A percentile compares a stretch with the other conserved stretches of the same genome.
Evolutionary conservation across 2,888 invertebrate genomes (phyloP).

Genomic region (Julus scanicus): DNA sequence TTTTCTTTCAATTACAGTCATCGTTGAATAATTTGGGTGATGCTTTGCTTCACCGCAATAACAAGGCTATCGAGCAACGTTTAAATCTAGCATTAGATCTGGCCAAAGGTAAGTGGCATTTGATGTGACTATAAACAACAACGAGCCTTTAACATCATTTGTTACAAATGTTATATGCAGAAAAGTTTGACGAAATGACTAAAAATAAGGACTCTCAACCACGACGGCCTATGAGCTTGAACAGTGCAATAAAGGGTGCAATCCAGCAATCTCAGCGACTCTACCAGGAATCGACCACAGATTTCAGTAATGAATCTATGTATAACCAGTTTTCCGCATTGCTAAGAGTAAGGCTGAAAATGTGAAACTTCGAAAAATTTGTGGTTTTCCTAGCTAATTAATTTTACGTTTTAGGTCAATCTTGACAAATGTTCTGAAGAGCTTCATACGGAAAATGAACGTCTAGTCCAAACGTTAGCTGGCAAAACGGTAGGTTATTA

Average conservation of each 20-base stretch:
- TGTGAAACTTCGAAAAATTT: too few species aligned
- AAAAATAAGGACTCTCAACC: conserved; percentile 10
- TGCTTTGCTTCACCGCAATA: conserved; percentile 31
- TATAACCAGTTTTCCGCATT: conserved; percentile 46
- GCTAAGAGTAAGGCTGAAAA: conserved; percentile 4
- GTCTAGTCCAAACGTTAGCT: conserved; percentile 52
- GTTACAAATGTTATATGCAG: background rate
- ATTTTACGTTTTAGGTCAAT: background rate
- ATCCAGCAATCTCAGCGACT: background rate
- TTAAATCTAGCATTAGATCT: background rate
- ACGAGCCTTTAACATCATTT: too few species aligned
- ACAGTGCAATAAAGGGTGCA: background rate
- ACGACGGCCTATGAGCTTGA: background rate
- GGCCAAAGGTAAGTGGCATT: conserved; percentile 27
- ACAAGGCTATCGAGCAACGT: conserved; percentile 50
- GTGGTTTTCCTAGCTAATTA: background rate
- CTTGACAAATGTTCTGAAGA: conserved; percentile 16
- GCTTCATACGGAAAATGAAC: conserved; percentile 53
- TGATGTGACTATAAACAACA: background rate
- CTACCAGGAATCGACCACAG: background rate
- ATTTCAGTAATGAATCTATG: conserved; percentile 31
- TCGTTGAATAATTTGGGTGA: conserved; percentile 53
- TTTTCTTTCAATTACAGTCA: background rate
- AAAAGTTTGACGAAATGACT: conserved; percentile 48
- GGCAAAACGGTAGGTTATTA: conserved; percentile 6